These are phyloP conservation scores for Meriones psammophilus DNA, from an alignment of 2,797 vertebrate species.

Conservation along the genomic window DNA sequence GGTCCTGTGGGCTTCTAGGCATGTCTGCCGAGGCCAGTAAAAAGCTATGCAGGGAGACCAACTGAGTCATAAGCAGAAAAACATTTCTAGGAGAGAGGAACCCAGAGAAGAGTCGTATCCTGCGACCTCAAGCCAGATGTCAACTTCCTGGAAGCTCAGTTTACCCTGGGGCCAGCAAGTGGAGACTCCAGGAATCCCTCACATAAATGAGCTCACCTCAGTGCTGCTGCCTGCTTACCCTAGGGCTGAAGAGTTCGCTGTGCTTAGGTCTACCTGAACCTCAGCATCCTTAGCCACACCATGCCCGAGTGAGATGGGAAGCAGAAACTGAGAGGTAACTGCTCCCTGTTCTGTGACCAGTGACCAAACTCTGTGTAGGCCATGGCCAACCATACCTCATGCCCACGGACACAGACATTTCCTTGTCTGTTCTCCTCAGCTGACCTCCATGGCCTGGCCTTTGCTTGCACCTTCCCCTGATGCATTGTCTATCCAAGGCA, in stretches of 20 bases:
- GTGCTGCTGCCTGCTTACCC: fast-evolving
- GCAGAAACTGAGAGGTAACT: background rate
- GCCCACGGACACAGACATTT: fast-evolving
- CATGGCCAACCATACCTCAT: background rate
- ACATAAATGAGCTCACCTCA: background rate
- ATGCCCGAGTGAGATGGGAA: background rate
- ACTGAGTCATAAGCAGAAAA: background rate
- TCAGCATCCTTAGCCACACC: background rate
- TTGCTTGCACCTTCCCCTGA: background rate
- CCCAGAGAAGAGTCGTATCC: background rate
- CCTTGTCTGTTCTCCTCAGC: background rate
- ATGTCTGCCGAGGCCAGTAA: background rate
- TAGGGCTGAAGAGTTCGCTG: fast-evolving
- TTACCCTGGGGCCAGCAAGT: background rate
- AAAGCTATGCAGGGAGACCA: background rate
- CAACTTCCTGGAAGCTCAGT: background rate
- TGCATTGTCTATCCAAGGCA: background rate
- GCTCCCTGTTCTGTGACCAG: background rate
- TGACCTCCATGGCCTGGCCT: fast-evolving
- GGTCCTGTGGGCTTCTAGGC: background rate
- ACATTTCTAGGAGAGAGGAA: background rate
- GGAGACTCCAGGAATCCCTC: background rate
- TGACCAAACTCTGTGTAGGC: background rate
- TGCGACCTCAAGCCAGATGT: background rate
- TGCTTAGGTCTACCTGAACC: background rate